Conservation (phyloP, 2,797 vertebrate genomes). For the Acipenser transmontanus region DNA sequence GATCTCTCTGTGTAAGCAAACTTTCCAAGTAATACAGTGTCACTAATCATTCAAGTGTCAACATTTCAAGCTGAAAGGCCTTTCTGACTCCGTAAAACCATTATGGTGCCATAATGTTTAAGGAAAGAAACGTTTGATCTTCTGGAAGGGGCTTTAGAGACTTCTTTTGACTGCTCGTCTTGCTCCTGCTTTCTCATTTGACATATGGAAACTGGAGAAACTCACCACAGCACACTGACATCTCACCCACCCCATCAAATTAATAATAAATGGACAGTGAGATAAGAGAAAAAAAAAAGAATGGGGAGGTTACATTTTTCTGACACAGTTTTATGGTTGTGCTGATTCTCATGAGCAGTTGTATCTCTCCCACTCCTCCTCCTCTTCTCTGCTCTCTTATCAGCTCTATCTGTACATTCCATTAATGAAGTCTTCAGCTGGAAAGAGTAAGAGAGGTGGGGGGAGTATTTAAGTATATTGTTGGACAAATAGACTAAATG, state of each 20-base stretch:
- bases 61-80: conserved; percentile 43
- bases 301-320: conserved; percentile 51
- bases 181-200: conserved; percentile 44
- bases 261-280: conserved; percentile 65
- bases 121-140: conserved; percentile 46
- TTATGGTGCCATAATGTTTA: conserved; percentile 47
- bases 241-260: conserved; percentile 62
- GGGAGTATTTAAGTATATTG: neutral
- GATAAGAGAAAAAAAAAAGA: conserved; percentile 66
- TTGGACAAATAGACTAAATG: neutral
- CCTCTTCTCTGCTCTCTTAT: conserved; percentile 23
- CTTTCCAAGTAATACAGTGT: conserved; percentile 57
- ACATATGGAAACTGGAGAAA: conserved; percentile 45
- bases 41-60: conserved; percentile 61
- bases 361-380: conserved; percentile 22
- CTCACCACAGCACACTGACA: conserved; percentile 56
- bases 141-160: conserved; percentile 47
- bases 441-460: neutral
- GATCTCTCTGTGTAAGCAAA: conserved; percentile 55
- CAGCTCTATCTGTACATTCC: conserved; percentile 29
- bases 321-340: conserved; percentile 36
- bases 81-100: conserved; percentile 45
- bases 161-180: conserved; percentile 20
- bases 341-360: conserved; percentile 29
- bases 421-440: conserved; percentile 12